Percentiles rank a stretch among this genome's conserved stretches.
Conservation (phyloP, 2,888 invertebrate genomes). For the Ophion ventricosus region DNA sequence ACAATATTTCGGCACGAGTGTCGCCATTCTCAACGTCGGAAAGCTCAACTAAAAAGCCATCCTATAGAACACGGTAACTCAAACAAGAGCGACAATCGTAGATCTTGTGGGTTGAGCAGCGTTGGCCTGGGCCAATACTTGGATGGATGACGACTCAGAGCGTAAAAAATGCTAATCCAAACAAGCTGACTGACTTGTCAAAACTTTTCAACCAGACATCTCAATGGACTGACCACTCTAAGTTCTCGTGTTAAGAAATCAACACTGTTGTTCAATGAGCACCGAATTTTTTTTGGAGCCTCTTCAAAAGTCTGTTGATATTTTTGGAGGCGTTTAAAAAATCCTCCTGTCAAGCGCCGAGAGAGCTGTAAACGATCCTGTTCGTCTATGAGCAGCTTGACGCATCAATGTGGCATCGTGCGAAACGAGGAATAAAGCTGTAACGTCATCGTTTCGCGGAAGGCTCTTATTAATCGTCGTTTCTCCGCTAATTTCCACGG, state of each 20-base stretch:
- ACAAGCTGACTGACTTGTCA: too few relatives aligned
- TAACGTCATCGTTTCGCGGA: slow-evolving; percentile 61
- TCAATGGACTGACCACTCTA: too few relatives aligned
- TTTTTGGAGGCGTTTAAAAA: neutral
- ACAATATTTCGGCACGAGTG: too few relatives aligned
- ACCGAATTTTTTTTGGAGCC: too few relatives aligned
- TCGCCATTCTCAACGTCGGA: neutral
- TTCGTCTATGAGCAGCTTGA: neutral
- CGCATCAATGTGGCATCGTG: neutral
- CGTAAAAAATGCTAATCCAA: too few relatives aligned
- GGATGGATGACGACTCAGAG: too few relatives aligned
- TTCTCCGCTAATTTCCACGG: slow-evolving; percentile 73
- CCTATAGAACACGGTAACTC: too few relatives aligned
- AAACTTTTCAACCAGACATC: too few relatives aligned
- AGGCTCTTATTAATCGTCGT: slow-evolving; percentile 72
- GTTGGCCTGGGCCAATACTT: too few relatives aligned
- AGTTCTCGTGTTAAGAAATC: too few relatives aligned
- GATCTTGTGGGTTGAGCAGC: too few relatives aligned
- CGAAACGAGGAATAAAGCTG: slow-evolving; percentile 34
- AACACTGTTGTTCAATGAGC: neutral
- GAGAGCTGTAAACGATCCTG: neutral
- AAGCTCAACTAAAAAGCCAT: neutral
- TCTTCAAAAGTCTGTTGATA: neutral
- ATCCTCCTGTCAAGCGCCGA: neutral
- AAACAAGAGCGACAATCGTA: too few relatives aligned